phyloP scores from a whole-genome alignment of 1,140 invertebrate genomes.

The Bombus impatiens region DNA sequence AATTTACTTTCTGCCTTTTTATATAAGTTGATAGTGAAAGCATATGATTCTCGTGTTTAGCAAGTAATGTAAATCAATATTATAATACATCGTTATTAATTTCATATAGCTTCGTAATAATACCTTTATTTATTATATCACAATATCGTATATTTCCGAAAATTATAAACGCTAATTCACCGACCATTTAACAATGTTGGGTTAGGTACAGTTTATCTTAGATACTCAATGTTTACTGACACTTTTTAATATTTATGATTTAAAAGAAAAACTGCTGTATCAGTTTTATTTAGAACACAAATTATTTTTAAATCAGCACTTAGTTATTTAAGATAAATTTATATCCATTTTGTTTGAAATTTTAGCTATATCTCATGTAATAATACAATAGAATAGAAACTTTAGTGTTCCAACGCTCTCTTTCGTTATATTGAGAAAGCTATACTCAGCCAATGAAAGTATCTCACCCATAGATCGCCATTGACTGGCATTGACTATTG shows the following conservation, averaged over 20 bases:
- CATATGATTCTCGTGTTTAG: not conserved
- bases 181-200: constrained; percentile 3
- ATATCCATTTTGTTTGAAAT: not conserved
- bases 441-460: not conserved
- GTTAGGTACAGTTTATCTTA: constrained; percentile 20
- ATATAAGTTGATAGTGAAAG: not conserved
- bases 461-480: not conserved
- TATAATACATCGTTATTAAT: constrained; percentile 11
- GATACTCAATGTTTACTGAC: not conserved
- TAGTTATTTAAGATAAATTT: constrained; percentile 16
- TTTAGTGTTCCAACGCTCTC: not conserved
- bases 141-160: constrained; percentile 29
- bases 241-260: not conserved
- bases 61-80: constrained; percentile 11
- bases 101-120: constrained; percentile 21
- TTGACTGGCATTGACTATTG: too few species aligned
- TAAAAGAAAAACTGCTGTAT: not conserved
- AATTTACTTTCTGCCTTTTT: not conserved
- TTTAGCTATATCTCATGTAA: not conserved
- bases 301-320: not conserved
- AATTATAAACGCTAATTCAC: constrained; percentile 26
- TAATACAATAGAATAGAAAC: not conserved
- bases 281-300: constrained; percentile 17
- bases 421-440: not conserved
- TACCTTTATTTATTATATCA: constrained; percentile 47